Conservation (phyloP, 2,797 vertebrate genomes). For the Brotogeris chrysoptera region DNA sequence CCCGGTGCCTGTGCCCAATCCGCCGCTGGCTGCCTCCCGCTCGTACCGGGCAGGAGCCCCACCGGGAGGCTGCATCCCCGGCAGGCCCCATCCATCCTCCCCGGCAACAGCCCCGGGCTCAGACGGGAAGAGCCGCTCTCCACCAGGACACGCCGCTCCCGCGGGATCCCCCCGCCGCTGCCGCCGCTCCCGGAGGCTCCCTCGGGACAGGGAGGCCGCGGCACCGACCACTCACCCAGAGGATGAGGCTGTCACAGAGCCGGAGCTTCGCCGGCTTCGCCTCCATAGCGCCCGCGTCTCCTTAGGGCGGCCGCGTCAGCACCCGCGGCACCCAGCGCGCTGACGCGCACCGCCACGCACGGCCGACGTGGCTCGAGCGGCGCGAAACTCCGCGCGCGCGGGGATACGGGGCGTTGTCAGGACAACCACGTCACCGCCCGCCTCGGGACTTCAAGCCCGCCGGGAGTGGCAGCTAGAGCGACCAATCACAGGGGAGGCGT, state of each 20-base stretch:
- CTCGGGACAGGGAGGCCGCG: too few species aligned
- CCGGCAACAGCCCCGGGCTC: background rate
- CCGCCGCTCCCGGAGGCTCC: background rate
- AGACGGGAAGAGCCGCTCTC: background rate
- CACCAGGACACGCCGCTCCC: background rate
- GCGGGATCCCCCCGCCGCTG: background rate
- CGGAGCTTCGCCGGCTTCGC: conserved; percentile 65
- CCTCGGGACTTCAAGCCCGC: background rate
- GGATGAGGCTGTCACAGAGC: conserved; percentile 90
- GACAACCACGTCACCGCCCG: background rate
- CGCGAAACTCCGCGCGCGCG: background rate
- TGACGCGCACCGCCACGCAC: background rate
- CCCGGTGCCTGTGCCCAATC: accelerated
- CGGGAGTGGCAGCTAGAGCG: accelerated
- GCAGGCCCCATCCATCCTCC: background rate
- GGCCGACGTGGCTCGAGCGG: background rate
- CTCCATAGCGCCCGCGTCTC: conserved; percentile 61
- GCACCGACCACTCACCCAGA: conserved; percentile 88
- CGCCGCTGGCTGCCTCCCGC: background rate
- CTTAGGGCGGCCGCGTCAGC: background rate
- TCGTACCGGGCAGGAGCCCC: background rate
- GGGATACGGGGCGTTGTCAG: background rate
- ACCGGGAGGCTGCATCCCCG: background rate
- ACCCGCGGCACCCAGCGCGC: background rate
- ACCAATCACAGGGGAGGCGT: background rate